Percentiles rank a stretch among this genome's conserved stretches.
Conservation (phyloP, 2,888 invertebrate genomes). For the Dryomyza anilis region DNA sequence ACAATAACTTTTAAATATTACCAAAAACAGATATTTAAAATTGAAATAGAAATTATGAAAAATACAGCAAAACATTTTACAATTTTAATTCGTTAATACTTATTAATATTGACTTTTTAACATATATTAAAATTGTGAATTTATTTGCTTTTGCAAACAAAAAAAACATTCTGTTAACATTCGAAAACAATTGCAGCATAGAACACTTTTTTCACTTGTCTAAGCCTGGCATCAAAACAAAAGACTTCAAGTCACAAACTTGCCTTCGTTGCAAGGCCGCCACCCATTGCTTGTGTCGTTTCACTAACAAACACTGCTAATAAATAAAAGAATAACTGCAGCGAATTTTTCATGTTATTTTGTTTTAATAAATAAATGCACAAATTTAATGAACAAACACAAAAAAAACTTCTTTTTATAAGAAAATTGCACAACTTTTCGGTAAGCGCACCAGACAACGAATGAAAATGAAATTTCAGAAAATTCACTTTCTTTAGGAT, state of each 20-base stretch:
- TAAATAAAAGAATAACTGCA: neutral
- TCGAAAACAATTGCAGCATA: no score
- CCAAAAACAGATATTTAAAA: no score
- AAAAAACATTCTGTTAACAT: no score
- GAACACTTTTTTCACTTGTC: neutral
- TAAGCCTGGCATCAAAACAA: slow-evolving; percentile 38
- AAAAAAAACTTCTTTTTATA: neutral
- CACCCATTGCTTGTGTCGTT: slow-evolving; percentile 13
- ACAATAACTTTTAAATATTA: no score
- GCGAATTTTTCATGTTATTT: neutral
- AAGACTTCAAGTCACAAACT: slow-evolving; percentile 43
- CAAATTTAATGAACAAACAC: no score
- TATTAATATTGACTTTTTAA: slow-evolving; percentile 36
- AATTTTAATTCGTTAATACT: neutral
- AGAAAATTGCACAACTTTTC: slow-evolving; percentile 28
- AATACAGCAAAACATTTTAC: neutral
- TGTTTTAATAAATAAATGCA: no score
- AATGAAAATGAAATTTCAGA: slow-evolving; percentile 41
- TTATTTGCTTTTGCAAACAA: no score
- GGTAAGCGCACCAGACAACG: slow-evolving; percentile 25
- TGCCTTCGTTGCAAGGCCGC: neutral
- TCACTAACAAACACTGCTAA: neutral
- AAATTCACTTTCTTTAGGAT: slow-evolving; percentile 23
- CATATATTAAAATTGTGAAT: no score
- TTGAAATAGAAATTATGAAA: neutral